phyloP scores from a whole-genome alignment of 2,113 vertebrate species.

The Zosterops borbonicus region DNA sequence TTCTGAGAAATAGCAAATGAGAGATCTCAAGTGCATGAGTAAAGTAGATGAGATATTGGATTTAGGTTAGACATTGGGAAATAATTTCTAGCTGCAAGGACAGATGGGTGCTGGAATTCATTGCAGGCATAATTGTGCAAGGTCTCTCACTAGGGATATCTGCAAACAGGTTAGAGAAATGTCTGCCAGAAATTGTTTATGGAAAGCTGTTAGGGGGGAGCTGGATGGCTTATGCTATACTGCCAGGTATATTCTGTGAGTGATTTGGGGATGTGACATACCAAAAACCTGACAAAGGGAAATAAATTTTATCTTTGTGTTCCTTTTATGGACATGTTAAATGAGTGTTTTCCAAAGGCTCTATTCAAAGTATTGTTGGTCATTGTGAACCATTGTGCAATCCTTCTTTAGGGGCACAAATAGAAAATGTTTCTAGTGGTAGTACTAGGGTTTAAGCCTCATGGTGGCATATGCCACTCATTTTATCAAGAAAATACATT shows the following conservation, averaged over 20 bases:
- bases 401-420: neutral
- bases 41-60: neutral
- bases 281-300: neutral
- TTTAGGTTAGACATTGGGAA: neutral
- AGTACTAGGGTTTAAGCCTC: neutral
- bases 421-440: neutral
- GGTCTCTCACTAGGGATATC: neutral
- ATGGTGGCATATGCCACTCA: neutral
- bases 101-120: neutral
- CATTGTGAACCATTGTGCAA: neutral
- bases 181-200: neutral
- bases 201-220: neutral
- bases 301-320: neutral
- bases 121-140: neutral
- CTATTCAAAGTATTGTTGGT: neutral
- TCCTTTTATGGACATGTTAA: neutral
- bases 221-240: neutral
- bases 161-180: neutral
- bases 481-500: neutral
- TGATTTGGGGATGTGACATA: neutral
- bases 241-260: neutral
- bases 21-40: neutral
- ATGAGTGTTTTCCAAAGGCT: neutral
- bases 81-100: neutral
- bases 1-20: neutral